phyloP scores from a whole-genome alignment of 1,140 invertebrate genomes.

The Holcopasites calliopsidis region DNA sequence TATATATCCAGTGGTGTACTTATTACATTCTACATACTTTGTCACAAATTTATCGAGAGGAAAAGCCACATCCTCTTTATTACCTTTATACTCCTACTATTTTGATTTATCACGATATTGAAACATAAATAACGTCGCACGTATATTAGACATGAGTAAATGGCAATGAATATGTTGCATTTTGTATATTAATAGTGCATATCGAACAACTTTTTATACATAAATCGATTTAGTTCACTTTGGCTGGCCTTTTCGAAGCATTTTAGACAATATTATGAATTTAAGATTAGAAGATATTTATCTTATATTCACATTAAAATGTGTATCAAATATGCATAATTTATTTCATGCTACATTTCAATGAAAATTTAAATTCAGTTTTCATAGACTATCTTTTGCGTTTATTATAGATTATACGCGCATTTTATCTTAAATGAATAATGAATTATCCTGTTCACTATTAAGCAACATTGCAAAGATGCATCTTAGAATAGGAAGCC shows the following conservation, averaged over 20 bases:
- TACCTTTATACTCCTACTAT: slow-evolving; percentile 56
- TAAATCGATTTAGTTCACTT: slow-evolving; percentile 4
- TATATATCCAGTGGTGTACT: not conserved
- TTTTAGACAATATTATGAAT: slow-evolving; percentile 11
- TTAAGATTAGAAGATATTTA: slow-evolving; percentile 3
- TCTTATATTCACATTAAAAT: slow-evolving; percentile 3
- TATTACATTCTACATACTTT: slow-evolving; percentile 9
- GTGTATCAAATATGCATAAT: slow-evolving; percentile 6
- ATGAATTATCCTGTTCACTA: slow-evolving; percentile 12
- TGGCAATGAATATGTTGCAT: slow-evolving; percentile 35
- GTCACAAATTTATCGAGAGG: not conserved
- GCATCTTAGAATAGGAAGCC: slow-evolving; percentile 51
- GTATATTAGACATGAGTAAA: slow-evolving; percentile 31
- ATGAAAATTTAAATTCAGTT: not conserved
- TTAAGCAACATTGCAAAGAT: slow-evolving; percentile 3
- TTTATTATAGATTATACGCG: slow-evolving; percentile 18
- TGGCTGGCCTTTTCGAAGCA: not conserved
- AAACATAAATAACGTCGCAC: slow-evolving; percentile 26
- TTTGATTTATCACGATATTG: slow-evolving; percentile 12
- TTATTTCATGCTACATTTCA: slow-evolving; percentile 13
- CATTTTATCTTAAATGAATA: slow-evolving; percentile 6
- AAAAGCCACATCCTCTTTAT: slow-evolving; percentile 38
- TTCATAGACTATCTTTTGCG: not conserved
- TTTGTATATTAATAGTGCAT: slow-evolving; percentile 27
- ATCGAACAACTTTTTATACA: slow-evolving; percentile 20